These are phyloP conservation scores for Coregonus suidteri DNA, from an alignment of 2,797 vertebrate species.

Conservation along the genomic window DNA sequence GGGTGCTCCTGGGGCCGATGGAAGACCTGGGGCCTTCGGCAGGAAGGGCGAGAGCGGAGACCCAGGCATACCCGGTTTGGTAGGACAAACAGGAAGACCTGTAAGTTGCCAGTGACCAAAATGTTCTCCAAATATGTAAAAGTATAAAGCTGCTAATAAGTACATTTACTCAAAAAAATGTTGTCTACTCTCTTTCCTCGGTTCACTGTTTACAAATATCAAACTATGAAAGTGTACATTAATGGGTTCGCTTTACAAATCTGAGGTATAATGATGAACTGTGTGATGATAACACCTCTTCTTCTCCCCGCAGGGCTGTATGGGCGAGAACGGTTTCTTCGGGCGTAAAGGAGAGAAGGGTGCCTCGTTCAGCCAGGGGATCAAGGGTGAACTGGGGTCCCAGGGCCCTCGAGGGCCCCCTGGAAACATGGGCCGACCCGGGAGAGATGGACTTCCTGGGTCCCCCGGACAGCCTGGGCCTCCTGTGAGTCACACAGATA, in stretches of 20 bases:
- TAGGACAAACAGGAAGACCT: constrained; percentile 43
- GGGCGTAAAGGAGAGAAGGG: constrained; percentile 91
- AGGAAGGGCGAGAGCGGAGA: constrained; percentile 65
- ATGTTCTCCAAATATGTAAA: too few relatives aligned
- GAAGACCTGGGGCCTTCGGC: constrained; percentile 58
- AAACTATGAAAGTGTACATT: too few relatives aligned
- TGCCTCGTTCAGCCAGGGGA: constrained; percentile 49
- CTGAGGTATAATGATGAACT: neutral
- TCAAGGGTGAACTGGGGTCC: constrained; percentile 80
- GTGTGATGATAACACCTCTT: neutral
- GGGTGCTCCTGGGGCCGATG: constrained; percentile 53
- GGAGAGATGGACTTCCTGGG: constrained; percentile 79
- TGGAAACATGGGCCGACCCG: constrained; percentile 78
- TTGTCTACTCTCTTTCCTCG: too few relatives aligned
- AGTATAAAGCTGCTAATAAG: too few relatives aligned
- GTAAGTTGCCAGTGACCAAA: constrained; percentile 49
- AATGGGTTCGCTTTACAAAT: too few relatives aligned
- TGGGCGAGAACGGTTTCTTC: constrained; percentile 73
- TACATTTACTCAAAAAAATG: too few relatives aligned
- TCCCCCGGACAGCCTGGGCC: constrained; percentile 79
- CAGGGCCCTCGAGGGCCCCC: constrained; percentile 78
- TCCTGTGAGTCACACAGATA: constrained; percentile 75
- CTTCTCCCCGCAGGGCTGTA: constrained; percentile 71
- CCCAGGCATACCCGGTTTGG: constrained; percentile 45
- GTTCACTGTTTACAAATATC: too few relatives aligned